Base-by-base conservation (phyloP, 2,113 vertebrate genomes). In the Ammodytes marinus region DNA sequence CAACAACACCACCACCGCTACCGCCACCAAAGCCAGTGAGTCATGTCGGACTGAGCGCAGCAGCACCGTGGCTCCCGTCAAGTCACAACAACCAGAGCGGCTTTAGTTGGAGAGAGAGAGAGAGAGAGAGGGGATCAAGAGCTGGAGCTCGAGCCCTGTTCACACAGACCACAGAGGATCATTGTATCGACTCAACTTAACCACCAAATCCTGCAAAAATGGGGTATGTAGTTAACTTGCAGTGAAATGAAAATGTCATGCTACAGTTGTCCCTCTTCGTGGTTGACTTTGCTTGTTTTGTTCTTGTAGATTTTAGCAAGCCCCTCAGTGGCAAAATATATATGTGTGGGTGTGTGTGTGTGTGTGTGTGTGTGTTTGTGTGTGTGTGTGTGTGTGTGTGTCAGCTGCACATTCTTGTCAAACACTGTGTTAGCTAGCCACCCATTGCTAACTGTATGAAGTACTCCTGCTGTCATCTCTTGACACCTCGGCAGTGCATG, bases 211-310 rank as follows among this genome's bases (percentile, higher is more conserved):
- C 80, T 78, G 84, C 90, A 85, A 91, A 77, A 80, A 96, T 96
- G 95, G 95, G 95, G 95, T 96, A 93, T 8, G 95, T 94, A 68
- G 11, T 6, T 14, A 79, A 40, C 61, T 42, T 46, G n/a, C 27
- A n/a, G 39, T 12, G 58, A 61, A n/a, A n/a, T n/a, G n/a, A n/a
- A 15, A 76, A 39, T 59, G 15, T 6, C 3, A 71, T n/a, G 35
- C 66, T 58, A 15, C 14, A 12, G 13, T 8, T 66, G 0, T 35
- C 50, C 19, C 10, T 19, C 37, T 2, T 3, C 42, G 13, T 46
- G 39, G 3, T 15, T 47, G 43, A 14, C 40, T 78, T 45, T 65
- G 10, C 68, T 55, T 27, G 27, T 27, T 52, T 46, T 52, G 47
- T 35, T 47, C 59, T n/a, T 49, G 39, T 37, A 19, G 43, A 39